phyloP scores from a whole-genome alignment of 2,113 vertebrate species.

The Macquaria ambigua region DNA sequence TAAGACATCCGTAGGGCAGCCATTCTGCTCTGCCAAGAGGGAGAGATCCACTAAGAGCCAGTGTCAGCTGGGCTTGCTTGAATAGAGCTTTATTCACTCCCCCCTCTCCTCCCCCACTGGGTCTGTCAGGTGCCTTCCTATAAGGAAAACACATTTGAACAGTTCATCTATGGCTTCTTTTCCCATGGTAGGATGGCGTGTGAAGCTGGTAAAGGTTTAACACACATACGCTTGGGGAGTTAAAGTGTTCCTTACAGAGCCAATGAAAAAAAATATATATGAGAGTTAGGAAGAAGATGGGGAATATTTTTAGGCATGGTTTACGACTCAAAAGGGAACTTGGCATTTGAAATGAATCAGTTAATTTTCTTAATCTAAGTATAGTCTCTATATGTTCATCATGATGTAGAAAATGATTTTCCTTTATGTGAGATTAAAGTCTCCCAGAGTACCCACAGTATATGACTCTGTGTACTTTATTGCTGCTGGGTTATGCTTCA shows the following conservation, averaged over 20 bases:
- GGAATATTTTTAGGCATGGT: background rate
- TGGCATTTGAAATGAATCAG: background rate
- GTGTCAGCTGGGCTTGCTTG: slow-evolving; percentile 80
- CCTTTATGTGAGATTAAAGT: background rate
- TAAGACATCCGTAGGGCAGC: slow-evolving; percentile 80
- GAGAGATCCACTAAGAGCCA: slow-evolving; percentile 71
- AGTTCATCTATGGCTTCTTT: slow-evolving; percentile 46
- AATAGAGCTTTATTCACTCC: slow-evolving; percentile 76
- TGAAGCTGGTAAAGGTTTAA: slow-evolving; percentile 5
- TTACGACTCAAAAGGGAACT: background rate
- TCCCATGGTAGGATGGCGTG: slow-evolving; percentile 18
- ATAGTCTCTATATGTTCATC: background rate
- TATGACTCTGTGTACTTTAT: background rate
- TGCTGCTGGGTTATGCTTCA: slow-evolving; percentile 7
- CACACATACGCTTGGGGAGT: background rate
- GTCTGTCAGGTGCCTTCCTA: slow-evolving; percentile 63
- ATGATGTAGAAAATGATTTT: background rate
- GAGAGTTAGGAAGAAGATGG: background rate
- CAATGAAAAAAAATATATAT: background rate
- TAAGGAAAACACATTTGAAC: slow-evolving; percentile 54
- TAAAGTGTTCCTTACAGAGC: background rate
- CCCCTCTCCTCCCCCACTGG: slow-evolving; percentile 8
- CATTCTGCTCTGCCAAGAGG: slow-evolving; percentile 76
- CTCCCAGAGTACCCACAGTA: background rate
- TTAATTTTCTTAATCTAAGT: background rate